Evolutionary conservation across 1,140 invertebrate genomes (phyloP).

Genomic region (Gryon sp.): DNA sequence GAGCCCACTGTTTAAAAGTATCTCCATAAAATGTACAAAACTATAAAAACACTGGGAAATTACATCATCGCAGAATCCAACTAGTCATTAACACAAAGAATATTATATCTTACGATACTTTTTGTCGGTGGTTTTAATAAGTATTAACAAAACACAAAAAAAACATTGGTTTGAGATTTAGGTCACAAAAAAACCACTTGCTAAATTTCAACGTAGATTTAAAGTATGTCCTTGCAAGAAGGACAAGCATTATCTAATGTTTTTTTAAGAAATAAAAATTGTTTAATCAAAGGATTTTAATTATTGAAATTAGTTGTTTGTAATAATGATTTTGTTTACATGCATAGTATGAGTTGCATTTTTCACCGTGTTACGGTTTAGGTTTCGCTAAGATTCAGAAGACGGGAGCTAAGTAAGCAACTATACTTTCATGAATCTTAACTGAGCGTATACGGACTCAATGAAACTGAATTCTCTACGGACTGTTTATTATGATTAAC

Average conservation of each 20-base stretch:
- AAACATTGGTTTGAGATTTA: constrained; percentile 8
- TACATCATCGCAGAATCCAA: constrained; percentile 29
- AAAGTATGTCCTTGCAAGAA: no score
- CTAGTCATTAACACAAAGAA: no score
- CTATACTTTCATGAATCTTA: constrained; percentile 56
- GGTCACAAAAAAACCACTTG: constrained; percentile 20
- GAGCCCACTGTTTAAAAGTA: no score
- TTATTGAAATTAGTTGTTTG: no score
- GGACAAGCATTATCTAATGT: no score
- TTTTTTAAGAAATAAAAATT: no score
- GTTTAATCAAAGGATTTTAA: no score
- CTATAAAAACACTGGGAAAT: constrained; percentile 28
- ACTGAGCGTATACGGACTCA: constrained; percentile 47
- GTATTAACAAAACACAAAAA: no score
- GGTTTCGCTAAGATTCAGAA: constrained; percentile 46
- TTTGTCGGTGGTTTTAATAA: no score
- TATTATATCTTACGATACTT: no score
- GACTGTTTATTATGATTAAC: constrained; percentile 50
- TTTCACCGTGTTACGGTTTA: constrained; percentile 14
- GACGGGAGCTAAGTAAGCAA: constrained; percentile 16
- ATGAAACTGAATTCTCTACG: constrained; percentile 50
- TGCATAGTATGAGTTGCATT: no score
- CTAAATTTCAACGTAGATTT: constrained; percentile 34
- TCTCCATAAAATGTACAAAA: constrained; percentile 23
- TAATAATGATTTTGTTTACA: no score